Conservation (phyloP, 2,888 invertebrate genomes). For the Beris morrisii region DNA sequence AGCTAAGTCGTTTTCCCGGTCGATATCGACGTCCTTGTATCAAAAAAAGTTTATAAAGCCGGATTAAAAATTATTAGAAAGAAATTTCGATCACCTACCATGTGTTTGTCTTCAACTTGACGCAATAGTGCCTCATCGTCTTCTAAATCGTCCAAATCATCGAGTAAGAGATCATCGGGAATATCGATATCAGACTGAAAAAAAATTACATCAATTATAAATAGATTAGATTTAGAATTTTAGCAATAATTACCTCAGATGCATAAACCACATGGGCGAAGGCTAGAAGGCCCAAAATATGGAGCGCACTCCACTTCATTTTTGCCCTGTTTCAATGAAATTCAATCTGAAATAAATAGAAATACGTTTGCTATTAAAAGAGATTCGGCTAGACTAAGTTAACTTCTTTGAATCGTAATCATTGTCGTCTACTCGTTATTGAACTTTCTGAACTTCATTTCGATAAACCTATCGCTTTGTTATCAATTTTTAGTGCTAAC, state of each 20-base stretch:
- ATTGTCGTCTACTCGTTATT: constrained; percentile 10
- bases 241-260: constrained; percentile 22
- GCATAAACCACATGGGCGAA: constrained; percentile 35
- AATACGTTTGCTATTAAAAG: constrained; percentile 7
- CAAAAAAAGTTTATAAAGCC: background rate
- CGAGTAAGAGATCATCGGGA: constrained; percentile 40
- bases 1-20: constrained; percentile 53
- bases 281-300: constrained; percentile 40
- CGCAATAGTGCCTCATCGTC: constrained; percentile 48
- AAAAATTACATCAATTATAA: background rate
- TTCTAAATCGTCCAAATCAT: constrained; percentile 39
- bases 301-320: constrained; percentile 46
- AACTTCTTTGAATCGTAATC: background rate
- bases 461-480: constrained; percentile 12
- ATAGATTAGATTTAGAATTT: constrained; percentile 4
- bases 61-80: constrained; percentile 2
- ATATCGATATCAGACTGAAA: constrained; percentile 28
- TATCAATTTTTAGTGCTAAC: constrained; percentile 19
- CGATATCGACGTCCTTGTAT: constrained; percentile 48
- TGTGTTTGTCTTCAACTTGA: constrained; percentile 49
- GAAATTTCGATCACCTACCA: constrained; percentile 43
- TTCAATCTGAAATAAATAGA: constrained; percentile 22
- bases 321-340: constrained; percentile 28
- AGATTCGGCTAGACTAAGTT: constrained; percentile 1
- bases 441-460: constrained; percentile 23